Base-by-base conservation (phyloP, 2,113 vertebrate genomes). In the Hassar affinis region DNA sequence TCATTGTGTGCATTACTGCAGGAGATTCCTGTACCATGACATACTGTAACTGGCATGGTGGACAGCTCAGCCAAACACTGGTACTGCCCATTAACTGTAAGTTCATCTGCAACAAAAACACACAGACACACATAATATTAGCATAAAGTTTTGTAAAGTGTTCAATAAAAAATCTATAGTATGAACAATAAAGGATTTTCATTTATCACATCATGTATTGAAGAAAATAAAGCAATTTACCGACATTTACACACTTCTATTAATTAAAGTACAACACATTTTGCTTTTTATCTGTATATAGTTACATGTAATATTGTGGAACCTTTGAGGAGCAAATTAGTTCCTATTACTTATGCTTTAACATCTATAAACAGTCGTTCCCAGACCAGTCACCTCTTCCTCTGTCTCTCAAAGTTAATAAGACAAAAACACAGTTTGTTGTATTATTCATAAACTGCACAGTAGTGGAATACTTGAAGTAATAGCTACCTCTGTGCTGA, bases 41-140 rank as follows among this genome's bases (percentile, higher is more conserved):
- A 97, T 79, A 96, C 93, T 0, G 93, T 96, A 80, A 96, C 91
- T 1, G 94, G 95, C 25, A 88, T 88, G 49, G 94, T 96, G 89
- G 95, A 96, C 76, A 96, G 84, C 79, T 97, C 94, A 0, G 94
- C 94, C 25, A 95, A 90, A 88, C 96, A 95, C 88, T 94, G 93
- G 87, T 95, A 95, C 86, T 95, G 93, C 4, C 95, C 96, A 0
- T 94, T 97, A 83, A 94, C 94, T 3, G 95, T 95, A 88, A 92
- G 92, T 88, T 96, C 93, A 84, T 95, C 95, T 96, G 93, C 27
- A 86, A 93, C 51, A 66, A 71, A 88, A 47, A 87, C 38, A 59
- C 45, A 52, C 66, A 27, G 18, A 57, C n/a, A 61, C 20, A 56
- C 18, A n/a, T 27, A n/a, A 33, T 33, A 15, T 68, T 8, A 38